Percentiles rank a stretch among this genome's conserved stretches.
phyloP scores from a whole-genome alignment of 1,140 invertebrate genomes.

The Phenacoccus solenopsis region DNA sequence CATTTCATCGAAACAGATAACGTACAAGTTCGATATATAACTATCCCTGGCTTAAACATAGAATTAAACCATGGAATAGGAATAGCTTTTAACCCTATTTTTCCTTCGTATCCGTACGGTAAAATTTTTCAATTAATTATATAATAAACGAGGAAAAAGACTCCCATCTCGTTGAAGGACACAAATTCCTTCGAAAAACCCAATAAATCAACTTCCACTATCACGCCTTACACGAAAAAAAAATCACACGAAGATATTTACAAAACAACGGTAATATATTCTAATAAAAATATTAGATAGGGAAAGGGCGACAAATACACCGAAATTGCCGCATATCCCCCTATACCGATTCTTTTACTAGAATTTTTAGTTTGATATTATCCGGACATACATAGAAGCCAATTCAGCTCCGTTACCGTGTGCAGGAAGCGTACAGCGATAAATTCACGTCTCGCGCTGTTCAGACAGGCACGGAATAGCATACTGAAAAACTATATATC shows the following conservation, averaged over 20 bases:
- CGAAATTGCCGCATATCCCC: background rate
- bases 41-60: too few relatives aligned
- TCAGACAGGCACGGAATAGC: background rate
- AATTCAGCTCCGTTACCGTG: background rate
- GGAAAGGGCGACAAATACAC: background rate
- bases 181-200: too few relatives aligned
- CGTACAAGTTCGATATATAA: too few relatives aligned
- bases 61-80: too few relatives aligned
- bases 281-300: background rate
- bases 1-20: too few relatives aligned
- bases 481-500: background rate
- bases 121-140: too few relatives aligned
- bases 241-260: background rate
- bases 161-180: too few relatives aligned
- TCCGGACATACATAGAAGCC: background rate
- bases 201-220: too few relatives aligned
- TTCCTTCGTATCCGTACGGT: too few relatives aligned
- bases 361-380: constrained; percentile 4
- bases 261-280: background rate
- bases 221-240: background rate
- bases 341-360: background rate
- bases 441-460: background rate
- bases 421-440: background rate
- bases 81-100: too few relatives aligned
- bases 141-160: too few relatives aligned